These are phyloP conservation scores for Zygaena filipendulae DNA, from an alignment of 2,888 invertebrate genomes.

Conservation along the genomic window DNA sequence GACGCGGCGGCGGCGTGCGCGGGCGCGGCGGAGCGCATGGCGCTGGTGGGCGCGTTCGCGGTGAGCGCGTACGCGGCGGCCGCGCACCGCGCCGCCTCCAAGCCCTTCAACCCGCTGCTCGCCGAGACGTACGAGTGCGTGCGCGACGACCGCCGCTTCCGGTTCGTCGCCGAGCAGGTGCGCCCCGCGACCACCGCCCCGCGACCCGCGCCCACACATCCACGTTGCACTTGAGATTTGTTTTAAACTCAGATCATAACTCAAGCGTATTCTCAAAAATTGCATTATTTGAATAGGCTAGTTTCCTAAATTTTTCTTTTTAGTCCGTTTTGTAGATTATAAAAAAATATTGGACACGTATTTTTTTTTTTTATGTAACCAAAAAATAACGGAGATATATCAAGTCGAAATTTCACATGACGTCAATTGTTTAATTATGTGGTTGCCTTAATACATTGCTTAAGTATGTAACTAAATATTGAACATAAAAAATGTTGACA, in stretches of 20 bases:
- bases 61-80: constrained; percentile 81
- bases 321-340: too few relatives aligned
- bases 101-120: constrained; percentile 86
- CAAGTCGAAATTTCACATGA: too few relatives aligned
- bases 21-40: constrained; percentile 77
- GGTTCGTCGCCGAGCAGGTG: constrained; percentile 83
- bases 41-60: constrained; percentile 82
- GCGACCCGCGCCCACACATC: background rate
- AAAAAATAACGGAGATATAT: too few relatives aligned
- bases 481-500: too few relatives aligned
- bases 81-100: constrained; percentile 82
- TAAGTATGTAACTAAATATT: too few relatives aligned
- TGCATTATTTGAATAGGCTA: background rate
- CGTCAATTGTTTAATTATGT: too few relatives aligned
- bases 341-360: too few relatives aligned
- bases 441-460: too few relatives aligned
- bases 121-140: constrained; percentile 87
- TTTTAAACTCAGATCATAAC: too few relatives aligned
- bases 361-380: too few relatives aligned
- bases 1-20: constrained; percentile 76
- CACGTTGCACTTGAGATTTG: background rate
- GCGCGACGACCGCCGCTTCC: constrained; percentile 80
- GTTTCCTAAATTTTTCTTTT: too few relatives aligned
- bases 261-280: background rate
- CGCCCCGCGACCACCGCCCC: too few relatives aligned